Evolutionary conservation across 2,888 invertebrate genomes (phyloP), one percentile per base, ranked within the genome.

Genomic region (Lasioglossum figueresi): DNA sequence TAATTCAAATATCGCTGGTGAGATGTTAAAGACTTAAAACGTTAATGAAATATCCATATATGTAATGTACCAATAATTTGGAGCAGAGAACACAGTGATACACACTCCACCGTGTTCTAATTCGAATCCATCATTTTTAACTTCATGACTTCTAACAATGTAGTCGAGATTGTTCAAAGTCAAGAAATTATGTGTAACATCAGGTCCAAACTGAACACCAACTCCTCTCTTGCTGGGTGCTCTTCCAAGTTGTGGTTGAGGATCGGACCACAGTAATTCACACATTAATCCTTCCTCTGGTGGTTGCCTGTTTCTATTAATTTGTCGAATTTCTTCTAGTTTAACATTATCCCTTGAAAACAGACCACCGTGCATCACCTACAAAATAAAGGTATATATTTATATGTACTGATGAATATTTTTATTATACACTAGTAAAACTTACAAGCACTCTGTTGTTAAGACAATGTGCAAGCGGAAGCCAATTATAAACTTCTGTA

Each of bases 51-150:
- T 40, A 78, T 77, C 8, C 10, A n/a, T 8, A 66, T 59, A 14
- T 75, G 34, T 63, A 77, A 95, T 95, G 95, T 95, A 99, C 99
- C 99, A 99, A 96, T 99, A 99, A 95, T 99, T 99, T 89, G 99
- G 99, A 91, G 99, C 99, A 1, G 99, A 99, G 96, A 99, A 99
- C 74, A 99, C 99, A 19, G 99, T 99, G 94, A 99, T 98, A 95
- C 99, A 99, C 94, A 98, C 98, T 59, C 98, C 99, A 93, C 98
- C 97, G 94, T 99, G 99, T 45, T 98, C 98, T 71, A 98, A 96
- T 95, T 99, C 99, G 94, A 99, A 99, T 0, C 99, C 99, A 81
- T 98, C 98, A 91, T 98, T 97, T 95, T 99, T 99, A 76, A 99
- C 99, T 95, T 99, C 99, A 95, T 99, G 99, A 95, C 99, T 99